These are phyloP conservation scores for Ciconia stormi DNA, from an alignment of 2,113 vertebrate species.

Conservation along the genomic window DNA sequence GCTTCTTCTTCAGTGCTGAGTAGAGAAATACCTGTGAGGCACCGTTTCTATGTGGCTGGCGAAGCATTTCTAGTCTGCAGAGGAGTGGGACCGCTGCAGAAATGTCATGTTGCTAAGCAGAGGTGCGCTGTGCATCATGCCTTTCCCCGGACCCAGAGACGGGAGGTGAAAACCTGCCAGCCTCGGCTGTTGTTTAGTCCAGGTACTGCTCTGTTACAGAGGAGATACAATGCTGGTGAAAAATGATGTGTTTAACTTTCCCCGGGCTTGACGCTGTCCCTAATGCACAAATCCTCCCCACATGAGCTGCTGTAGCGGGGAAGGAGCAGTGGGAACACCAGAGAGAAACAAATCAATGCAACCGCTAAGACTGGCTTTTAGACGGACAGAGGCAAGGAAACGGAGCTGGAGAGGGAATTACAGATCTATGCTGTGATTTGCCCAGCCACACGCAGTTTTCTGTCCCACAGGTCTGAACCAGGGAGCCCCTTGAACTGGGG, in stretches of 20 bases:
- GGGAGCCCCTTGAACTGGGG: background rate
- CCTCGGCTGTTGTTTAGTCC: background rate
- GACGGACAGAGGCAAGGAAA: background rate
- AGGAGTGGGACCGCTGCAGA: background rate
- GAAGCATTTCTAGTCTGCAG: background rate
- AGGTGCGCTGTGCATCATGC: accelerated
- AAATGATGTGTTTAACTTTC: background rate
- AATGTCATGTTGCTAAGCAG: background rate
- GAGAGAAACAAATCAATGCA: background rate
- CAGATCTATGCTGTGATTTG: background rate
- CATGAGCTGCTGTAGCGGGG: background rate
- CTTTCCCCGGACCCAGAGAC: background rate
- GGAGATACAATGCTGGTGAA: background rate
- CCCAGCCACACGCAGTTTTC: background rate
- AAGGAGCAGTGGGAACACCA: background rate
- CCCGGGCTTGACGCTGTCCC: background rate
- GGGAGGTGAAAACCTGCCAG: background rate
- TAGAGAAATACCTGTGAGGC: background rate
- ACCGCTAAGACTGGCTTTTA: background rate
- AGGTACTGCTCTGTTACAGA: background rate
- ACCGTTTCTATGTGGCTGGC: background rate
- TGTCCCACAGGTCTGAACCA: background rate
- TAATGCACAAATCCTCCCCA: background rate
- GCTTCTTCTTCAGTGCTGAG: background rate
- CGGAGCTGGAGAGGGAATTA: background rate